Evolutionary conservation across 2,797 vertebrate genomes (phyloP), one percentile per base, ranked within the genome.

Genomic region (Sylvilagus floridanus): DNA sequence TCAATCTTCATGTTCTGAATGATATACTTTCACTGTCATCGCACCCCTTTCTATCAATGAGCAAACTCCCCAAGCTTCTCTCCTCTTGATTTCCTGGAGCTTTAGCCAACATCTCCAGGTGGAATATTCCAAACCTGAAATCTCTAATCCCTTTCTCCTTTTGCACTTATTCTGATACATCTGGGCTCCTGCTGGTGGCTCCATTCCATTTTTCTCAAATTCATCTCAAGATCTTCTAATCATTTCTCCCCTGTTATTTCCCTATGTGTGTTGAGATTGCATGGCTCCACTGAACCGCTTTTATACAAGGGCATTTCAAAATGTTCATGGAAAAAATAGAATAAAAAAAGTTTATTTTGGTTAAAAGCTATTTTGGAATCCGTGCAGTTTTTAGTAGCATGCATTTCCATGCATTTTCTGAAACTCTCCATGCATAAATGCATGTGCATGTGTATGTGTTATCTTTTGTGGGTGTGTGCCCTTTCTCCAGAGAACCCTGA

Each of bases 41-140:
- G 54, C 88, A 65, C 90, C 1, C 42, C 10, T 86, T 7, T 30
- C 19, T 35, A 62, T 78, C 14, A 72, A 2, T 4, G 30, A 72
- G 30, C 88, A 47, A 96, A 76, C 60, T 68, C 65, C 65, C 81
- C 28, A 71, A 72, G 13, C 60, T 37, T 85, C 37, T 9, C 32
- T 88, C 42, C 57, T 90, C 12, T 92, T 57, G 35, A 90, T 78
- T 93, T 88, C 62, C 37, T 73, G 62, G 32, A 62, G 22, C 50
- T 47, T 90, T 35, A 60, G 78, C 32, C 73, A 77, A 91, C 24
- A 89, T 37, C 11, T 84, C 81, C 57, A 84, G 66, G 72, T 87
- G 22, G 32, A 78, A 7, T 30, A 77, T 68, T 93, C 87, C 76
- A 68, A 84, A 91, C 30, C 84, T 96, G 62, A 32, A 86, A 94